phyloP scores from a whole-genome alignment of 35 echinoderm and acorn worm species.

The Heliocidaris erythrogramma region DNA sequence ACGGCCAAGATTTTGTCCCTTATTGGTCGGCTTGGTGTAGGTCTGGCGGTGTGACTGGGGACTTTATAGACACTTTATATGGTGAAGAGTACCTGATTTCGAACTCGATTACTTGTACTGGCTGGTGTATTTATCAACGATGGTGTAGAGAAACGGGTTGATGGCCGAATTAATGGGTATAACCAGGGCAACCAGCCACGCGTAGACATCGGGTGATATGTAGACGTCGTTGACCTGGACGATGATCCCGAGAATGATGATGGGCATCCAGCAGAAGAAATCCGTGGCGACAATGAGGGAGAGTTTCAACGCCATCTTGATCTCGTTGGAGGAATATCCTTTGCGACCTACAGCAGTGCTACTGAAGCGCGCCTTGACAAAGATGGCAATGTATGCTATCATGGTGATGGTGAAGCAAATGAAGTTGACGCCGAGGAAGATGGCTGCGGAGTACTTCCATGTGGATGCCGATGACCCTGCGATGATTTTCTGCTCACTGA shows the following conservation, averaged over 20 bases:
- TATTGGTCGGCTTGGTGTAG: too few species aligned
- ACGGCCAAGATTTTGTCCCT: too few species aligned
- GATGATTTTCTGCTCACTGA: neutral
- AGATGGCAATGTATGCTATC: slow-evolving; percentile 56
- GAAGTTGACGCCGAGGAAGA: slow-evolving; percentile 74
- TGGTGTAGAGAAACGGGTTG: slow-evolving; percentile 78
- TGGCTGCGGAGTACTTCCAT: slow-evolving; percentile 61
- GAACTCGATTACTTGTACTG: neutral
- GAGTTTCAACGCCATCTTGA: slow-evolving; percentile 78
- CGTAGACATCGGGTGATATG: slow-evolving; percentile 58
- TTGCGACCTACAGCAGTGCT: slow-evolving; percentile 21
- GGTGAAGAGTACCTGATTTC: too few species aligned
- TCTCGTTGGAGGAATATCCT: slow-evolving; percentile 42
- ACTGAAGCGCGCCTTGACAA: slow-evolving; percentile 51
- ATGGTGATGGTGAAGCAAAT: slow-evolving; percentile 61
- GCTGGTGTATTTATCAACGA: neutral
- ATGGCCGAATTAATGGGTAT: slow-evolving; percentile 82
- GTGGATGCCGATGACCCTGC: slow-evolving; percentile 27
- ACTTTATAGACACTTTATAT: too few species aligned
- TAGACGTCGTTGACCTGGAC: slow-evolving; percentile 45
- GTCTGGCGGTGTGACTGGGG: too few species aligned
- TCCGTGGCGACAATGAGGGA: slow-evolving; percentile 77
- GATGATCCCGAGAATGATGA: slow-evolving; percentile 70
- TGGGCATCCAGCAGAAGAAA: slow-evolving; percentile 80
- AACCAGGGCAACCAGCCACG: slow-evolving; percentile 76